These are phyloP conservation scores for Lagria hirta DNA, from an alignment of 2,888 invertebrate species.

Conservation along the genomic window DNA sequence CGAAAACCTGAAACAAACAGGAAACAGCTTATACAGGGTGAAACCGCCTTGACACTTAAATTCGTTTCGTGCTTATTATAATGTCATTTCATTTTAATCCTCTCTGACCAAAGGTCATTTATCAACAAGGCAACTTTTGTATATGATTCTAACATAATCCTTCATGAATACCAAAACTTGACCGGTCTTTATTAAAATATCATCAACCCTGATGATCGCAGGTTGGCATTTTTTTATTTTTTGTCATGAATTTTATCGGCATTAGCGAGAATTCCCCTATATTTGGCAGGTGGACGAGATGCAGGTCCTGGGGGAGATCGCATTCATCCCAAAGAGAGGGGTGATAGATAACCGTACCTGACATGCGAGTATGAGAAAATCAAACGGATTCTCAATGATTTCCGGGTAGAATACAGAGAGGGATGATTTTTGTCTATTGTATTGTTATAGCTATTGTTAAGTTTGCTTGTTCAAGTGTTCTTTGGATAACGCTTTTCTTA, in stretches of 20 bases:
- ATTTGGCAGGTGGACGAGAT: constrained; percentile 22
- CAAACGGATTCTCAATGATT: constrained; percentile 32
- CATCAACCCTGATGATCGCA: constrained; percentile 28
- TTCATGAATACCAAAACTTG: constrained; percentile 38
- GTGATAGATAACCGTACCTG: constrained; percentile 44
- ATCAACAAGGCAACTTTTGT: constrained; percentile 38
- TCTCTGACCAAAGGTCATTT: constrained; percentile 42
- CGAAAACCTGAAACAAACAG: constrained; percentile 22
- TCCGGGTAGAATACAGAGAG: constrained; percentile 26
- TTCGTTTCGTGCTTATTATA: constrained; percentile 40
- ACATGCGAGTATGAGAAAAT: constrained; percentile 32
- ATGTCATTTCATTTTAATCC: constrained; percentile 39
- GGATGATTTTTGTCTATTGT: constrained; percentile 29
- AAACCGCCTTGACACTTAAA: constrained; percentile 23
- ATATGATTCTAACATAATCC: constrained; percentile 31
- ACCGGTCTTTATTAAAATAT: constrained; percentile 41
- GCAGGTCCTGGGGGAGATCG: constrained; percentile 24
- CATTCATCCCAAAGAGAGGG: constrained; percentile 29
- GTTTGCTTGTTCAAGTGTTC: constrained; percentile 28
- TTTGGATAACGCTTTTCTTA: constrained; percentile 13
- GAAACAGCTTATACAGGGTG: constrained; percentile 21
- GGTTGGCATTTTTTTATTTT: constrained; percentile 11
- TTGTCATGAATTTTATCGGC: constrained; percentile 7
- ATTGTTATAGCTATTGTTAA: constrained; percentile 24
- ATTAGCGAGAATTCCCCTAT: too few relatives aligned